A percentile compares a stretch with the other conserved stretches of the same genome.
phyloP scores from a whole-genome alignment of 2,888 invertebrate genomes.

The Lithophane ornitopus region DNA sequence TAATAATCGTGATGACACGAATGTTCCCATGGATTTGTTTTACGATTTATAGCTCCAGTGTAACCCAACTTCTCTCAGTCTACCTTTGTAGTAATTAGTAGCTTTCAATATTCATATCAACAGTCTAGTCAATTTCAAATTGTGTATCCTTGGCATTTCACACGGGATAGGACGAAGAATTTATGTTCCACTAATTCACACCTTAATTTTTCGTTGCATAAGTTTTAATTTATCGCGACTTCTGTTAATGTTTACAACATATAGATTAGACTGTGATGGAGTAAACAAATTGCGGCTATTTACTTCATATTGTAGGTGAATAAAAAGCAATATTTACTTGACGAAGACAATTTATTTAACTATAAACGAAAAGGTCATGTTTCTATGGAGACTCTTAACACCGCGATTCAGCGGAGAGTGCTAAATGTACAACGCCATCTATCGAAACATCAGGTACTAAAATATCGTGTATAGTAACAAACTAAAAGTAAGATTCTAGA shows the following conservation, averaged over 20 bases:
- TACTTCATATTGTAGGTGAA: constrained; percentile 21
- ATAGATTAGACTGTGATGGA: constrained; percentile 18
- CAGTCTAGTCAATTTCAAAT: constrained; percentile 14
- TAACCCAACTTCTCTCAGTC: neutral
- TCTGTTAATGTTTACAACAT: constrained; percentile 11
- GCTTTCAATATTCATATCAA: constrained; percentile 8
- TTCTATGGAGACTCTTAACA: too few species aligned
- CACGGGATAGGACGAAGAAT: constrained; percentile 10
- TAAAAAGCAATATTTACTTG: too few species aligned
- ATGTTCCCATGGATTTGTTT: neutral
- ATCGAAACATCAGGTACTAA: too few species aligned
- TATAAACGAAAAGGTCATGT: too few species aligned
- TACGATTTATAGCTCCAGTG: neutral
- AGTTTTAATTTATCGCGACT: constrained; percentile 26
- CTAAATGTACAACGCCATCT: too few species aligned
- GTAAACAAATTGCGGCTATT: constrained; percentile 4
- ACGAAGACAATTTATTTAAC: too few species aligned
- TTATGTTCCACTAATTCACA: constrained; percentile 23
- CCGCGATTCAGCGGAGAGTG: too few species aligned
- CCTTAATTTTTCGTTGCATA: constrained; percentile 25
- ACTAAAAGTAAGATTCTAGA: too few species aligned
- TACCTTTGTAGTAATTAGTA: constrained; percentile 8
- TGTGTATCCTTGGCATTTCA: constrained; percentile 60
- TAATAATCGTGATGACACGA: neutral
- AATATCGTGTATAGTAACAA: too few species aligned